Base-by-base conservation (phyloP, 1,140 invertebrate species). In the Piezodorus guildinii region DNA sequence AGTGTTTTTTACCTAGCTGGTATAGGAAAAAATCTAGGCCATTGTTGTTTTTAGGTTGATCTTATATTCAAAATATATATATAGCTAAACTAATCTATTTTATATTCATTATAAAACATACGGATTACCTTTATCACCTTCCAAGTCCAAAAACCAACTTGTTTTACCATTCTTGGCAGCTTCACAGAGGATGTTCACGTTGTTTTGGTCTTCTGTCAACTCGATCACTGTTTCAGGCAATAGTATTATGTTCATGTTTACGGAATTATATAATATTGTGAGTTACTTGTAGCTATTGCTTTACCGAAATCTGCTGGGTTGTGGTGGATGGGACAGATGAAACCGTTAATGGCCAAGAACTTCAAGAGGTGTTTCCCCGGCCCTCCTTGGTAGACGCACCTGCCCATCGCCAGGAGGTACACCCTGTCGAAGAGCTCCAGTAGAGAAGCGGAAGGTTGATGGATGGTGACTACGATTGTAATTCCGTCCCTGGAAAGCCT, bases 401-500 rank as follows among this genome's bases (percentile, higher is more conserved):
- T 80, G 0, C 88, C 88, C 30, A 77, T 77, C 0, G 86, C 79
- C 0, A 91, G 78, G 2, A 89, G 80, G 68, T 89, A 91, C 1
- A 89, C 81, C 49, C 87, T 82, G 74, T 90, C 85, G 71, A 90
- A 88, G 74, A 84, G 83, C 0, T 82, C 74, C 71, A 91, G 90
- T 45, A 88, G 76, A 54, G 80, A 82, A 0, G 87, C 87, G 65
- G 88, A 93, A 0, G 94, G 94, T 21, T 92, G 94, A 72, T 96
- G 94, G 25, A 96, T 84, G 0, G 91, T 94, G 72, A 91, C 95
- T 19, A 96, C 82, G 0, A 96, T 85, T 0, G 91, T 94, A 39
- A 90, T 77, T 0, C 91, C 90, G 2, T 83, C 87, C 45, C 82
- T 72, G 0, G 91, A 90, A 43, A 96, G 77, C 25, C 81, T 79